A percentile compares a stretch with the other conserved stretches of the same genome.
These are phyloP conservation scores for Alloplasta piceator DNA, from an alignment of 2,888 invertebrate species.

Conservation along the genomic window DNA sequence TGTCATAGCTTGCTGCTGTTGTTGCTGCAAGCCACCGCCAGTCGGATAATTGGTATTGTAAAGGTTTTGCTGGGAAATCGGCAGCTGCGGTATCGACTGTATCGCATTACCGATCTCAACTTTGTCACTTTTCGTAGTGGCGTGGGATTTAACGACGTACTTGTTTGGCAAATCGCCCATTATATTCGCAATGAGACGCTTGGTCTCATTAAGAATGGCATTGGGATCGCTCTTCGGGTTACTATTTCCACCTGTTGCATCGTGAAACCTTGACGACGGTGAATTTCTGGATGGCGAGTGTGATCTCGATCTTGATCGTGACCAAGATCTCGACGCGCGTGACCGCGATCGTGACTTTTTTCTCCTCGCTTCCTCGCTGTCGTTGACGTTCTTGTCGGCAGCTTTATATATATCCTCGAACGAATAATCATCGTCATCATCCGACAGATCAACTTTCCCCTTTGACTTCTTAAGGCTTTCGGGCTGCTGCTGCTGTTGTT, in stretches of 20 bases:
- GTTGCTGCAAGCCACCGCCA: slow-evolving; percentile 14
- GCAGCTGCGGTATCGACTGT: slow-evolving; percentile 51
- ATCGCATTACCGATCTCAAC: slow-evolving; percentile 41
- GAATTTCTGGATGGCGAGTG: slow-evolving; percentile 71
- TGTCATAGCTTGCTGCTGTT: slow-evolving; percentile 36
- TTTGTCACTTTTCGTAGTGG: slow-evolving; percentile 60
- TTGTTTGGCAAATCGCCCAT: slow-evolving; percentile 86
- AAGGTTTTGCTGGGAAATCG: slow-evolving; percentile 59
- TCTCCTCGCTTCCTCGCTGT: slow-evolving; percentile 86
- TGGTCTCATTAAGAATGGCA: slow-evolving; percentile 85
- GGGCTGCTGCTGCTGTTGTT: slow-evolving; percentile 43
- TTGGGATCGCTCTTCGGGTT: slow-evolving; percentile 76
- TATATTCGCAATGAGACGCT: slow-evolving; percentile 87
- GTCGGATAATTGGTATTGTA: slow-evolving; percentile 43
- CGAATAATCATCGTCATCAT: slow-evolving; percentile 92
- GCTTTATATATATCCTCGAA: slow-evolving; percentile 93
- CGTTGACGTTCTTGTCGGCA: slow-evolving; percentile 89
- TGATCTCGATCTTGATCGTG: slow-evolving; percentile 77
- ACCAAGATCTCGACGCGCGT: slow-evolving; percentile 75
- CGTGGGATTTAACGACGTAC: slow-evolving; percentile 77
- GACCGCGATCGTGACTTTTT: slow-evolving; percentile 79
- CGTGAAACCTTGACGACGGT: slow-evolving; percentile 29
- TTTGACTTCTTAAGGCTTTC: slow-evolving; percentile 72
- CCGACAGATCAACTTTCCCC: slow-evolving; percentile 85
- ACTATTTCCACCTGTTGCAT: too few species aligned